Percentiles rank a stretch among this genome's conserved stretches.
Conservation (phyloP, 2,113 vertebrate species). For the Pygathrix nemaeus region DNA sequence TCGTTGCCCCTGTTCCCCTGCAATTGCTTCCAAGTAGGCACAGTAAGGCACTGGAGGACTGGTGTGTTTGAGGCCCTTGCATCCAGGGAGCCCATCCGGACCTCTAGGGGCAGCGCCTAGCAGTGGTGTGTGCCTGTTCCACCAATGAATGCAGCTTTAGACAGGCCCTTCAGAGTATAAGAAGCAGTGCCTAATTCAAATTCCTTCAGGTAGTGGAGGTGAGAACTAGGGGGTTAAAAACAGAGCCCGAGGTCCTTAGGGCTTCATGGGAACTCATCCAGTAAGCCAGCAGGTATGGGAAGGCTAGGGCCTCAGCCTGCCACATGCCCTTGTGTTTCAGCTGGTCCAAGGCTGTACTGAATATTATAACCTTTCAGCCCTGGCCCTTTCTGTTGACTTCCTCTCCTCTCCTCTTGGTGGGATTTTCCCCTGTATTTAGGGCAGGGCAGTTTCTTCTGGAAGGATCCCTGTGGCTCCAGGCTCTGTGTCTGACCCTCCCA, state of each 20-base stretch:
- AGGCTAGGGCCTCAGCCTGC: not conserved
- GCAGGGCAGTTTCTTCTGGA: not conserved
- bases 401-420: not conserved
- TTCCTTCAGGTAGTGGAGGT: not conserved
- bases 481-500: not conserved
- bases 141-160: not conserved
- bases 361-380: not conserved
- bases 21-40: not conserved
- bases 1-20: not conserved
- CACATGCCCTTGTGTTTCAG: not conserved
- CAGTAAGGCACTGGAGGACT: not conserved
- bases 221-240: not conserved
- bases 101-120: not conserved
- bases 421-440: not conserved
- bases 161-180: not conserved
- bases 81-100: not conserved
- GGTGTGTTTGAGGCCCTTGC: not conserved
- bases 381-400: constrained; percentile 3
- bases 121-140: not conserved
- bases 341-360: not conserved
- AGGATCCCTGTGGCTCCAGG: not conserved
- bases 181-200: not conserved
- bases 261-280: not conserved
- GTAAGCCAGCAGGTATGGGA: not conserved
- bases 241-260: not conserved